Conservation (phyloP, 2,888 invertebrate genomes). For the Prosopocoilus inquinatus region DNA sequence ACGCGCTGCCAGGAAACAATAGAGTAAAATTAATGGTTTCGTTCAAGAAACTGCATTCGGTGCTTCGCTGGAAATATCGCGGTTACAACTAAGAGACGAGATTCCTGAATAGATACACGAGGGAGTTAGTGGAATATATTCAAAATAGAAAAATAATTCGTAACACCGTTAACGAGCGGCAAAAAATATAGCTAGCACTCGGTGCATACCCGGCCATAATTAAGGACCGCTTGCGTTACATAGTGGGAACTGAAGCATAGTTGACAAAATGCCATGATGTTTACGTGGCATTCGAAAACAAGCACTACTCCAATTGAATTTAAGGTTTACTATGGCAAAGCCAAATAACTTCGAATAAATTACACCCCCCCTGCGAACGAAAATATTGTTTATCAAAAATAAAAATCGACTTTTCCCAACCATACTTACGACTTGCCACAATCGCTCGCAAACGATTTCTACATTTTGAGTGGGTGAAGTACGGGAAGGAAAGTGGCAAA, state of each 20-base stretch:
- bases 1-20: not conserved
- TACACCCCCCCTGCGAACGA: too few relatives aligned
- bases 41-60: not conserved
- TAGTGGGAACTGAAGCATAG: slow-evolving; percentile 33
- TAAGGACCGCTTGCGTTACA: slow-evolving; percentile 27
- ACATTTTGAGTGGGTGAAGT: too few relatives aligned
- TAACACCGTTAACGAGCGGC: slow-evolving; percentile 14
- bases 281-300: slow-evolving; percentile 3
- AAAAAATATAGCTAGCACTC: slow-evolving; percentile 26
- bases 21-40: too few relatives aligned
- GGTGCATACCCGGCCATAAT: slow-evolving; percentile 23
- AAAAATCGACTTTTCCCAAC: too few relatives aligned
- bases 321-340: too few relatives aligned
- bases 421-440: too few relatives aligned
- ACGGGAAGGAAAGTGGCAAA: too few relatives aligned
- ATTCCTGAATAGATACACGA: not conserved
- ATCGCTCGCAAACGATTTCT: too few relatives aligned
- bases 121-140: slow-evolving; percentile 23
- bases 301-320: not conserved
- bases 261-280: slow-evolving; percentile 42
- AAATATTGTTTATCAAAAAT: too few relatives aligned
- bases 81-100: slow-evolving; percentile 10
- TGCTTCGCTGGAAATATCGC: slow-evolving; percentile 10
- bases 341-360: not conserved
- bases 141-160: slow-evolving; percentile 40